Evolutionary conservation across 2,797 vertebrate species (phyloP), one percentile per base, ranked within the genome.

Genomic region (Rallus crepitans): DNA sequence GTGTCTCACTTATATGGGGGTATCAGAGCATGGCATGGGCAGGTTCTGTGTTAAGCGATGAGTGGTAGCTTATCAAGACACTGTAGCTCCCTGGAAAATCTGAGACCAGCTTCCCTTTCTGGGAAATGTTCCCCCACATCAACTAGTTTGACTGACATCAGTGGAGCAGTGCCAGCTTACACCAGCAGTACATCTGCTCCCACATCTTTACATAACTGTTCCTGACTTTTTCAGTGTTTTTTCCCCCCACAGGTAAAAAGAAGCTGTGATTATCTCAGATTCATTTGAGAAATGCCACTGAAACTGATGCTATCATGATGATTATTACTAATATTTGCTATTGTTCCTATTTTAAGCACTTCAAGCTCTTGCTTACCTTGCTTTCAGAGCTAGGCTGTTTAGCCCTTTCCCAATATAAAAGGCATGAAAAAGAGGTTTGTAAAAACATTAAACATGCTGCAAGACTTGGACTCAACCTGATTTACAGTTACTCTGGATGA

Each of bases 131-230:
- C 94, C 77, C 73, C 77, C 87, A 93, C 70, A 86, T 90, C 87
- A 97, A 61, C 72, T 72, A 30, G 27, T 87, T 89, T 93, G 84
- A 95, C 25, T 93, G 91, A 69, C 82, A 72, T 72, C 16, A 3
- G 12, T 91, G 77, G 66, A 96, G 52, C 59, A 59, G 25, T 70
- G 94, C 93, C 84, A 88, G 12, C 55, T 95, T 93, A 79, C 76
- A 88, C 63, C 73, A 95, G 85, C 66, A 91, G 82, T 94, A 76
- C 82, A 95, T 92, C 87, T 95, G 93, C 89, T 93, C 91, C 91
- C 87, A 93, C 93, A 94, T 94, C 87, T 94, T 97, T 94, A 92
- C 52, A 50, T 91, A 94, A 95, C 82, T 66, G 59, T 94, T 96
- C 76, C 72, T 85, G 65, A 33, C 33, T 82, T 78, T 59, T 57